Evolutionary conservation across 2,113 vertebrate species (phyloP), one percentile per base, ranked within the genome.

Genomic region (Clarias macrocephalus): DNA sequence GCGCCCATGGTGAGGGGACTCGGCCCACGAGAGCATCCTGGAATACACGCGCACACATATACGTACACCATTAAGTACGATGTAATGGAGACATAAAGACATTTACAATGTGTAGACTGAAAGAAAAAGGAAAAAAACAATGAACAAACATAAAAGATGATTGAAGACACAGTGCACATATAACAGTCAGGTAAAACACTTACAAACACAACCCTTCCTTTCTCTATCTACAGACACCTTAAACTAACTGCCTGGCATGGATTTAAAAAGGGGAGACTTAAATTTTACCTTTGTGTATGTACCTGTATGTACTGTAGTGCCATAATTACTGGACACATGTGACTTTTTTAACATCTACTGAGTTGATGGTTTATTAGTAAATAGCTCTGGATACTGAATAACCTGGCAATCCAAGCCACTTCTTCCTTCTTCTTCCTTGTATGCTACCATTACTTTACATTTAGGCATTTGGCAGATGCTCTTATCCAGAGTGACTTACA

Each of bases 1-100:
- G 98, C 98, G 16, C 98, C 98, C 98, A 99, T 99, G 83, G 98
- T 99, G 37, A 99, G 95, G 70, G 98, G 98, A 91, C 98, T 99
- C 88, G 98, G 98, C 8, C 98, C 98, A 91, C 98, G 93, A 1
- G 98, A 99, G 0, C 98, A 99, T 88, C 98, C 98, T 99, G 94
- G 42, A 92, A 88, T 59, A 91, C 85, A 95, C 85, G 90, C 84
- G 56, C 82, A 65, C 16, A 68, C 13, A 68, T 37, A 73, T 23
- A 70, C 66, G 21, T 28, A 79, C 4, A 23, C 75, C n/a, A 80
- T 56, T 62, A 70, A 60, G 1, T n/a, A 19, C 3, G 10, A 60
- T n/a, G 25, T 15, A 57, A 68, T n/a, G 10, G 15, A 81, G 57
- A 7, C 37, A 56, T 37, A 3, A 60, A 60, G 5, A 33, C 10